Evolutionary conservation across 2,888 invertebrate genomes (phyloP).

Genomic region (Acrobasis repandana): DNA sequence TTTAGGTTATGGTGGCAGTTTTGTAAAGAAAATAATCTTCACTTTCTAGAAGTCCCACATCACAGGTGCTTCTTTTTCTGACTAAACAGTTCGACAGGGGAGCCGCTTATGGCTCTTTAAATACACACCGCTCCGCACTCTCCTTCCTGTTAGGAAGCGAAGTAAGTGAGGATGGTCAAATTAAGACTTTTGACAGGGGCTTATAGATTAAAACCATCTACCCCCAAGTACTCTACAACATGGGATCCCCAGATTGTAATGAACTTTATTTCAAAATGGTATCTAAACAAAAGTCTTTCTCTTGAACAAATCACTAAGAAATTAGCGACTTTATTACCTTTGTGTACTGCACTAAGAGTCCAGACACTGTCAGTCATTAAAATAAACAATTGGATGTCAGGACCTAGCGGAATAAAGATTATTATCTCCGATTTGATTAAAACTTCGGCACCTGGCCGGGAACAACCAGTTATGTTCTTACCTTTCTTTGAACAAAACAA

Average conservation of each 20-base stretch:
- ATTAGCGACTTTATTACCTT: constrained; percentile 33
- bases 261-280: constrained; percentile 32
- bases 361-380: constrained; percentile 33
- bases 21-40: constrained; percentile 22
- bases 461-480: constrained; percentile 25
- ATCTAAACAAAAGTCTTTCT: constrained; percentile 29
- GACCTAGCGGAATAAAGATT: constrained; percentile 22
- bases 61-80: constrained; percentile 27
- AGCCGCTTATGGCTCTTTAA: constrained; percentile 34
- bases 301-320: constrained; percentile 38
- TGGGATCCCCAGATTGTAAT: constrained; percentile 40
- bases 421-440: constrained; percentile 27
- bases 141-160: constrained; percentile 36
- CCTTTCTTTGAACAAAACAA: constrained; percentile 27
- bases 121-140: constrained; percentile 39
- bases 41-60: constrained; percentile 4
- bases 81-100: constrained; percentile 34
- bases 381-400: constrained; percentile 24
- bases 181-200: constrained; percentile 38
- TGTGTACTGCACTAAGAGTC: constrained; percentile 32
- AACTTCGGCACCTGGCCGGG: constrained; percentile 25
- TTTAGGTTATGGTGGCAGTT: constrained; percentile 30
- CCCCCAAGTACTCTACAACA: constrained; percentile 36
- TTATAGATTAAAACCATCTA: constrained; percentile 35
- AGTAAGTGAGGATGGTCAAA: constrained; percentile 29